Evolutionary conservation across 2,113 vertebrate genomes (phyloP).

Genomic region (Cyphomyrus discorhynchus): DNA sequence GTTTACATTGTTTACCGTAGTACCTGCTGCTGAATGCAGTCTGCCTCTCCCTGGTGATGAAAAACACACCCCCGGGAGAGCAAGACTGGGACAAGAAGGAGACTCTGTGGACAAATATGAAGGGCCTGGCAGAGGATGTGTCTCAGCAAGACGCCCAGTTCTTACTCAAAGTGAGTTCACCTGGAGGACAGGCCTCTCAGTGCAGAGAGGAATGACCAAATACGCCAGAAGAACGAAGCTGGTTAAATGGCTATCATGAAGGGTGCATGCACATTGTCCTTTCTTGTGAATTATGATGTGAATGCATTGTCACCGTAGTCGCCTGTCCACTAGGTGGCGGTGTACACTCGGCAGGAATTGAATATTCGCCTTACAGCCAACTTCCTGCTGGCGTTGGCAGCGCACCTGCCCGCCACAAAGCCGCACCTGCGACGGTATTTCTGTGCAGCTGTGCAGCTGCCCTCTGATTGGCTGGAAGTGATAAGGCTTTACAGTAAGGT

Average conservation of each 20-base stretch:
- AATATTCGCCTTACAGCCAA: slow-evolving; percentile 79
- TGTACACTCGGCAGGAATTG: slow-evolving; percentile 77
- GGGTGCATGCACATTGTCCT: not conserved
- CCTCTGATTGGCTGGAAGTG: slow-evolving; percentile 83
- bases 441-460: slow-evolving; percentile 68
- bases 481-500: slow-evolving; percentile 62
- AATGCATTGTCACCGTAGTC: not conserved
- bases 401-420: slow-evolving; percentile 59
- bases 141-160: slow-evolving; percentile 70
- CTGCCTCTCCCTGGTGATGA: slow-evolving; percentile 63
- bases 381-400: slow-evolving; percentile 70
- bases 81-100: slow-evolving; percentile 31
- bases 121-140: slow-evolving; percentile 50
- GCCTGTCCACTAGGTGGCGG: slow-evolving; percentile 59
- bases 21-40: slow-evolving; percentile 65
- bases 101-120: slow-evolving; percentile 48
- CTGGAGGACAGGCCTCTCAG: not conserved
- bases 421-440: slow-evolving; percentile 72
- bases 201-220: not conserved
- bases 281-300: not conserved
- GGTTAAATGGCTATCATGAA: not conserved
- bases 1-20: slow-evolving; percentile 43
- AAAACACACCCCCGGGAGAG: slow-evolving; percentile 44
- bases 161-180: slow-evolving; percentile 70
- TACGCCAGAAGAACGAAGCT: not conserved